Percentiles rank a stretch among this genome's conserved stretches.
Conservation (phyloP, 2,888 invertebrate species). For the Vandiemenella viatica region DNA sequence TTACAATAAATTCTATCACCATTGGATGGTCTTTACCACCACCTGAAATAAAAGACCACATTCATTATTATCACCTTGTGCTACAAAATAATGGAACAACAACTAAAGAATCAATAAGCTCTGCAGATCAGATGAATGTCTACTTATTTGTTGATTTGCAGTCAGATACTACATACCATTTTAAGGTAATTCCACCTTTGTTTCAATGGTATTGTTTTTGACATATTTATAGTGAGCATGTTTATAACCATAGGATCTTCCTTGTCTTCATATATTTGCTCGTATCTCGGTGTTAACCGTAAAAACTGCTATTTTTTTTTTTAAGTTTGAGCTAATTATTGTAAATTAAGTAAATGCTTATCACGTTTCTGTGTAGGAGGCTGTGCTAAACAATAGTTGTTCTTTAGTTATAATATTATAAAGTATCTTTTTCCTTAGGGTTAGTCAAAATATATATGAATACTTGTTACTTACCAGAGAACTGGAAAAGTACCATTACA, state of each 20-base stretch:
- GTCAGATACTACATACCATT: conserved; percentile 65
- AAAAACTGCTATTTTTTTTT: background rate
- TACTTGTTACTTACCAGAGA: too few species aligned
- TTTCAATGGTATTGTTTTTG: background rate
- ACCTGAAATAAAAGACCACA: conserved; percentile 44
- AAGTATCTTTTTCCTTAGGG: too few species aligned
- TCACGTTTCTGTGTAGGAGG: too few species aligned
- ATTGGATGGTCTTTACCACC: conserved; percentile 64
- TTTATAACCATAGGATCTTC: background rate
- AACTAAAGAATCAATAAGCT: conserved; percentile 41
- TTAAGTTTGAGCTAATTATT: background rate
- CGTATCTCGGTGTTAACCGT: background rate
- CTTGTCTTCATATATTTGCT: too few species aligned
- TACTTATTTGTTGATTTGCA: conserved; percentile 65
- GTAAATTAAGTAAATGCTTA: too few species aligned
- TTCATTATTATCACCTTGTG: conserved; percentile 60
- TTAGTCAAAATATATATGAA: too few species aligned
- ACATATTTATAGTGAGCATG: background rate
- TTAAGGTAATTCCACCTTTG: conserved; percentile 37
- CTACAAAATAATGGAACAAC: conserved; percentile 17
- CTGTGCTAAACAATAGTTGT: too few species aligned
- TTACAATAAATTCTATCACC: conserved; percentile 56
- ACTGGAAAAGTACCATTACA: too few species aligned
- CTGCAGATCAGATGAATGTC: conserved; percentile 44
- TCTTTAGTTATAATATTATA: too few species aligned